Evolutionary conservation across 2,888 invertebrate species (phyloP), one percentile per base, ranked within the genome.

Genomic region (Agriotes lineatus): DNA sequence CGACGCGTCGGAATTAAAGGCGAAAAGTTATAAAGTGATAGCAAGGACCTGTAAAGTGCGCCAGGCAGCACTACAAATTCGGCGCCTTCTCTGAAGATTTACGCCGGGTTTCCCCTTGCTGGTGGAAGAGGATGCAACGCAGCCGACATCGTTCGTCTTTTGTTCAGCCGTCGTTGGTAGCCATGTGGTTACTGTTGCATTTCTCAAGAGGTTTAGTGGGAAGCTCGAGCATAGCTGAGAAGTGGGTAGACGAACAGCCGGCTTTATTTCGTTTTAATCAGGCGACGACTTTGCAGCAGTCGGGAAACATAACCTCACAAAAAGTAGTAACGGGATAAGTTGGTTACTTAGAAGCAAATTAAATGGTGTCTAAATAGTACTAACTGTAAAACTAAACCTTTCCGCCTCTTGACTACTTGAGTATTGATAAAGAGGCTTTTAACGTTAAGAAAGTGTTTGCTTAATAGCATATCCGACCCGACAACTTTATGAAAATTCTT

Each of bases 201-300:
- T 39, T 52, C 61, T 39, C 50, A 12, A 61, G 61, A 50, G 61
- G 25, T 58, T 45, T 58, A 58, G 61, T 69, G 37, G 44, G 52
- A 48, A 54, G 52, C 19, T 48, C 22, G 22, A 7, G 20, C 22
- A 14, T 12, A 48, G 22, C 22, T 48, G 12, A 25, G 22, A 22
- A 48, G 48, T 48, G 20, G 20, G 20, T 45, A 20, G n/a, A 48
- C 48, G 22, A 6, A 22, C 19, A 25, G 22, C 10, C 22, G 6
- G 0, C 22, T 20, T 48, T 22, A 48, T 48, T 48, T 48, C 4
- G 22, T 48, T 48, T 48, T 48, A 48, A 48, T 48, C 48, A 10
- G 19, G 22, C n/a, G n/a, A n/a, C n/a, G n/a, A n/a, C n/a, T 1
- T 20, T 44, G 4, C 19, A 19, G 37, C n/a, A 14, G 14, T 37